Evolutionary conservation across 2,888 invertebrate genomes (phyloP).

Genomic region (Nebria salina): DNA sequence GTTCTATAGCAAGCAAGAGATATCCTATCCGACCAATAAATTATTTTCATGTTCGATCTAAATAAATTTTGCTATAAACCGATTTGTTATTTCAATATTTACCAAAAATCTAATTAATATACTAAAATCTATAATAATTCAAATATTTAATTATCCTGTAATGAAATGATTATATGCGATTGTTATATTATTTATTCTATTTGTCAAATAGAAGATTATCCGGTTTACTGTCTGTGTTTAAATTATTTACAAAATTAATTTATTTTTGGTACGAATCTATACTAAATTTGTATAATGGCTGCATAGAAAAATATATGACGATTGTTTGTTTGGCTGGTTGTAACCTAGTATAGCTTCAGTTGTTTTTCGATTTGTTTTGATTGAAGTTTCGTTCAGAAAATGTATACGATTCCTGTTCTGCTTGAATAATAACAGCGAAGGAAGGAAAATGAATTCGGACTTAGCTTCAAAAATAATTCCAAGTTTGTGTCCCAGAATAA

Average conservation of each 20-base stretch:
- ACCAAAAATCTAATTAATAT: neutral
- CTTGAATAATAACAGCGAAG: neutral
- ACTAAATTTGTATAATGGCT: too few relatives aligned
- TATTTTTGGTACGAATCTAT: too few relatives aligned
- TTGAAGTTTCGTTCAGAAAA: constrained; percentile 24
- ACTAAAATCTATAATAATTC: neutral
- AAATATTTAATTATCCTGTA: neutral
- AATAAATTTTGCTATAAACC: constrained; percentile 24
- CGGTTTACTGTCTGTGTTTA: neutral
- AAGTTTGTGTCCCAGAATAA: constrained; percentile 40
- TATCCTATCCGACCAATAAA: constrained; percentile 4
- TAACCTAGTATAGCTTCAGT: neutral
- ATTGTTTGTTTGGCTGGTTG: constrained; percentile 6
- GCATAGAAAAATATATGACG: neutral
- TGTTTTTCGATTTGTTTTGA: constrained; percentile 25
- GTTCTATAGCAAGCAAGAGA: neutral
- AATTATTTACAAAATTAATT: neutral
- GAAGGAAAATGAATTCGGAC: constrained; percentile 33
- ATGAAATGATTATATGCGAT: neutral
- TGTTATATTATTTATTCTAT: neutral
- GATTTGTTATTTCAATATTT: neutral
- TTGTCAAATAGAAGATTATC: neutral
- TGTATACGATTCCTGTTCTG: constrained; percentile 11
- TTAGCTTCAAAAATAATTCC: constrained; percentile 32
- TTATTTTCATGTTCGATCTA: constrained; percentile 19